Conservation (phyloP, 2,888 invertebrate species). For the Perithous albicinctus region DNA sequence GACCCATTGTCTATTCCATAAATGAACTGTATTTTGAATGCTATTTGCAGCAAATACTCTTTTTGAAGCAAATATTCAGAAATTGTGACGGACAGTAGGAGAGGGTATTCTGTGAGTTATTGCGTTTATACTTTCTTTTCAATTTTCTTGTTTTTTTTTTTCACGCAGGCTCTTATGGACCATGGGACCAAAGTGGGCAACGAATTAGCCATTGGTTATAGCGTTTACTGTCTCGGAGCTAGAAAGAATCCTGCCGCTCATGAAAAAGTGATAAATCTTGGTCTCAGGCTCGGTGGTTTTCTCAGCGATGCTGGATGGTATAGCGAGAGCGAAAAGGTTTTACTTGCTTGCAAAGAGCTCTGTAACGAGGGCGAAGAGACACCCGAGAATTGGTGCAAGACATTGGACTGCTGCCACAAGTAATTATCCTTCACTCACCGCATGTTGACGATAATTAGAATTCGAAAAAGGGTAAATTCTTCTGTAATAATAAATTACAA, state of each 20-base stretch:
- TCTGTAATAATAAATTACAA: too few species aligned
- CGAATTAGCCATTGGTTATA: slow-evolving; percentile 81
- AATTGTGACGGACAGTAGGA: too few species aligned
- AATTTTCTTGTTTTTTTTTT: slow-evolving; percentile 56
- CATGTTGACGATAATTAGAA: not conserved
- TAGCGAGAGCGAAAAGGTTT: slow-evolving; percentile 90
- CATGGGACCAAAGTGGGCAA: slow-evolving; percentile 87
- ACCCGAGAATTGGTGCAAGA: slow-evolving; percentile 88
- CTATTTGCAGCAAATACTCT: too few species aligned
- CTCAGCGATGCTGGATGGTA: slow-evolving; percentile 96
- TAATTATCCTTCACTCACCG: slow-evolving; percentile 83
- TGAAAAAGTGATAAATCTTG: slow-evolving; percentile 79
- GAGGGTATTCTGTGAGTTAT: not conserved
- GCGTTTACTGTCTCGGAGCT: slow-evolving; percentile 72
- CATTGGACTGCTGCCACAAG: slow-evolving; percentile 95
- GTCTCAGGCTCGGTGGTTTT: slow-evolving; percentile 88
- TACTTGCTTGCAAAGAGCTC: slow-evolving; percentile 89
- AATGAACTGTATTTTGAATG: too few species aligned
- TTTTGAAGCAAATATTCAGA: too few species aligned
- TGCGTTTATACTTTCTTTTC: not conserved
- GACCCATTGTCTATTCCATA: too few species aligned
- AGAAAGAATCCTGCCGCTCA: slow-evolving; percentile 71
- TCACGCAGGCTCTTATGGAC: slow-evolving; percentile 88
- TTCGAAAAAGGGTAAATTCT: not conserved
- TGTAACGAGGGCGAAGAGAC: slow-evolving; percentile 87